These are phyloP conservation scores for Sceloporus tristichus DNA, from an alignment of 2,113 vertebrate genomes.

Conservation along the genomic window DNA sequence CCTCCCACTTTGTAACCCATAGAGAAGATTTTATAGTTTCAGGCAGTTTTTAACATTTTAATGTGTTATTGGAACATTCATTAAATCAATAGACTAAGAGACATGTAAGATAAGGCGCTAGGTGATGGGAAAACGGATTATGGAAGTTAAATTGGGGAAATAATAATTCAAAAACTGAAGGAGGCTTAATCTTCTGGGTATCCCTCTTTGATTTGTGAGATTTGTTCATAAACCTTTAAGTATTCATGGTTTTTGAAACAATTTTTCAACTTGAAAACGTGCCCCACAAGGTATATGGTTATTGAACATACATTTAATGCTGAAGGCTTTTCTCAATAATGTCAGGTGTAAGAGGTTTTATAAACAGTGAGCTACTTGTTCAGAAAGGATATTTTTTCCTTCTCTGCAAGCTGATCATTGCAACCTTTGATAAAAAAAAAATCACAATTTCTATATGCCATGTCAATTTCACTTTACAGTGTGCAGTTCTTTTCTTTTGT, in stretches of 20 bases:
- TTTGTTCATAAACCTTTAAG: not conserved
- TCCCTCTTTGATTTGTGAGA: not conserved
- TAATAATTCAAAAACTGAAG: not conserved
- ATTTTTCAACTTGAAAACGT: not conserved
- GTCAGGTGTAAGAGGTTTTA: not conserved
- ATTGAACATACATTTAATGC: not conserved
- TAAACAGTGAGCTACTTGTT: not conserved
- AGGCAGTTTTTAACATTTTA: not conserved
- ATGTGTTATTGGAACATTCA: slow-evolving; percentile 28
- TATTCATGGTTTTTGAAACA: not conserved
- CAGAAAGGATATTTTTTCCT: not conserved
- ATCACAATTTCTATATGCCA: not conserved
- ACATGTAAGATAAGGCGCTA: not conserved
- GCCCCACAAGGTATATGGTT: not conserved
- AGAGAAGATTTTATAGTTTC: slow-evolving; percentile 17
- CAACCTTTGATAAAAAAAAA: not conserved
- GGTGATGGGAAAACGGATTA: slow-evolving; percentile 10
- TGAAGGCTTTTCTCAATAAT: not conserved
- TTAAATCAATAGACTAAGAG: slow-evolving; percentile 29
- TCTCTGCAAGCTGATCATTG: not conserved
- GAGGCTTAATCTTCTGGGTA: not conserved
- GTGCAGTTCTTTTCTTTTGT: not conserved
- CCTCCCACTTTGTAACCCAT: not conserved
- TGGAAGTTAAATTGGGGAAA: not conserved
- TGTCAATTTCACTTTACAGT: not conserved